Percentiles rank a stretch among this genome's conserved stretches.
Conservation (phyloP, 2,888 invertebrate genomes). For the Epicampocera succincta region DNA sequence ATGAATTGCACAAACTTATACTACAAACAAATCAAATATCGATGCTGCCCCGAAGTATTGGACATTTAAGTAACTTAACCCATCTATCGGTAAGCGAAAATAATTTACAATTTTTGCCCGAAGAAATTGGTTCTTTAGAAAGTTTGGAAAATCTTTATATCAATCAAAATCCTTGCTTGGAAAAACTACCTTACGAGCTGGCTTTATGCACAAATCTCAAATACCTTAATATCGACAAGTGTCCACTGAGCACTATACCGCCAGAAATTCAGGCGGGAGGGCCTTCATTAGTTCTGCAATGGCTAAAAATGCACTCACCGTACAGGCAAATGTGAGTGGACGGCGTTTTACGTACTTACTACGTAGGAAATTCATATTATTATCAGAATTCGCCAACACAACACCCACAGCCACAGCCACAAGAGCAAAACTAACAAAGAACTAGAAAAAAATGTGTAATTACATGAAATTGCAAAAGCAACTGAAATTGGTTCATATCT, state of each 20-base stretch:
- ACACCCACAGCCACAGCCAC: conserved; percentile 35
- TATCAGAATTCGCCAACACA: conserved; percentile 54
- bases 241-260: conserved; percentile 98
- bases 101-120: conserved; percentile 95
- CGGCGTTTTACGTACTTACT: conserved; percentile 78
- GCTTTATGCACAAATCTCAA: conserved; percentile 98
- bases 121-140: conserved; percentile 98
- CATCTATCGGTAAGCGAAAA: conserved; percentile 98
- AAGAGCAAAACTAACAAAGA: conserved; percentile 66
- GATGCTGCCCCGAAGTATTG: conserved; percentile 96
- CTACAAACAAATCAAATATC: conserved; percentile 98
- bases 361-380: conserved; percentile 73
- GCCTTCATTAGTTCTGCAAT: conserved; percentile 98
- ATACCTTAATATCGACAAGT: conserved; percentile 99
- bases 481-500: conserved; percentile 60
- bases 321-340: conserved; percentile 82
- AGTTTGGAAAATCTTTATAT: conserved; percentile 97
- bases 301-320: conserved; percentile 86
- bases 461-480: conserved; percentile 48
- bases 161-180: conserved; percentile 98
- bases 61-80: conserved; percentile 94
- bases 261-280: conserved; percentile 98
- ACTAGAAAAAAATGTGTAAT: conserved; percentile 64
- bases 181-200: conserved; percentile 98
- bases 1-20: conserved; percentile 95